Conservation (phyloP, 2,113 vertebrate genomes). For the Meleagris gallopavo region DNA sequence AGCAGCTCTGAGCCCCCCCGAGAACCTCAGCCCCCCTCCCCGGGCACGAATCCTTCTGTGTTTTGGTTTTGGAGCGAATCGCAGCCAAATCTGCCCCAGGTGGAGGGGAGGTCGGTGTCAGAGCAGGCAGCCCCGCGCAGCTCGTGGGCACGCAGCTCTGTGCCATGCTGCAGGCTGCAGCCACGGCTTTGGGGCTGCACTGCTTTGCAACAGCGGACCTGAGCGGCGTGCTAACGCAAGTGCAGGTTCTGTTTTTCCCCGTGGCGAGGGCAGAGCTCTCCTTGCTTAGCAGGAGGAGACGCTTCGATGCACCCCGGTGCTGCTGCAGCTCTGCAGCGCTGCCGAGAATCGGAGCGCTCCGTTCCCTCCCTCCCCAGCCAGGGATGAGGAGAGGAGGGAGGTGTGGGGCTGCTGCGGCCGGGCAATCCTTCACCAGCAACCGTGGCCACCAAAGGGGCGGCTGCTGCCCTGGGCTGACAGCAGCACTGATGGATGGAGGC, state of each 20-base stretch:
- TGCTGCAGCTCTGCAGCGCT: not conserved
- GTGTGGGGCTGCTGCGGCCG: not conserved
- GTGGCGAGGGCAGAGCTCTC: not conserved
- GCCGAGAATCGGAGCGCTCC: not conserved
- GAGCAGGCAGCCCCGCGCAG: not conserved
- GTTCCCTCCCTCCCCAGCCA: no score
- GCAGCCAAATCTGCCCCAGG: not conserved
- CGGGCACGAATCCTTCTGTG: not conserved
- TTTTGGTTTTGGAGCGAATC: not conserved
- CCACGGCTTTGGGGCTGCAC: accelerated
- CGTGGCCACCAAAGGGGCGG: not conserved
- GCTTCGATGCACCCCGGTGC: not conserved
- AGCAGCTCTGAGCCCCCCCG: not conserved
- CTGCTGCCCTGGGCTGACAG: not conserved
- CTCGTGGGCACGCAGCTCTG: not conserved
- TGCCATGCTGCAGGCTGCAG: no score
- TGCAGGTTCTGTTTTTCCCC: not conserved
- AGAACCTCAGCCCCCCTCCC: no score
- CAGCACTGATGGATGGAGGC: accelerated
- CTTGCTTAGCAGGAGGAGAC: no score
- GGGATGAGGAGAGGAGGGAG: not conserved
- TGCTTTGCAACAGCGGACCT: not conserved
- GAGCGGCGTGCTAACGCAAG: not conserved
- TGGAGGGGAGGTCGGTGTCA: accelerated
- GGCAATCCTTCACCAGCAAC: not conserved